Base-by-base conservation (phyloP, 2,888 invertebrate species). In the Agonopterix alstromeriana region DNA sequence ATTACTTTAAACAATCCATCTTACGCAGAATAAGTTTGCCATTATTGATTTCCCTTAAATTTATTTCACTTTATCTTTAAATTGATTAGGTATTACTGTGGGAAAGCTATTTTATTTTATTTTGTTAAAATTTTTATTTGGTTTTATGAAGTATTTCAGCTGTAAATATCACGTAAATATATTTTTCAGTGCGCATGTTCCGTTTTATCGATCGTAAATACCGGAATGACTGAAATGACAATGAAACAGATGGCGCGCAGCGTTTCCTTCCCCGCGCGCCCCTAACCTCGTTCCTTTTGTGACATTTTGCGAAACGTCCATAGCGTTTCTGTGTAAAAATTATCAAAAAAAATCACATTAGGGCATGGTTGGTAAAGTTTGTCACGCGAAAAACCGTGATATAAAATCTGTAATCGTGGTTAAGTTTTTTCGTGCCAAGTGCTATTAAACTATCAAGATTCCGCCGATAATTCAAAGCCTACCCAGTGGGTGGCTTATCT, bases 401-500 rank as follows among this genome's bases (percentile, higher is more conserved):
- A 69, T 71, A 75, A 84, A 81, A 77, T 79, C 73, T 75, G 57
- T 73, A 74, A 77, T 76, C 78, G 87, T 81, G 77, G 78, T 82
- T 78, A 73, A 77, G 78, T 87, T 89, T 88, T 87, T 83, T 81
- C 77, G 84, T 85, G 85, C 85, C 82, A 82, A 87, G 89, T 89
- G 89, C 85, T 75, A 85, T 73, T 89, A 93, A 92, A 90, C 92
- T 90, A 91, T 90, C 94, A 94, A 92, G 92, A 94, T 94, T 94
- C 93, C 94, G 93, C 92, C 93, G 90, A 91, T 91, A 93, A 92
- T 89, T 90, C 90, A 89, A 90, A 91, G 91, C 92, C 93, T 91
- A 92, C 93, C 93, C 93, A 92, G 91, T 92, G 94, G 93, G 93
- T 94, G 94, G 93, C 93, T 91, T 89, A 90, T 86, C 88, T 90